Conservation (phyloP, 1,140 invertebrate genomes). For the Pinna nobilis region DNA sequence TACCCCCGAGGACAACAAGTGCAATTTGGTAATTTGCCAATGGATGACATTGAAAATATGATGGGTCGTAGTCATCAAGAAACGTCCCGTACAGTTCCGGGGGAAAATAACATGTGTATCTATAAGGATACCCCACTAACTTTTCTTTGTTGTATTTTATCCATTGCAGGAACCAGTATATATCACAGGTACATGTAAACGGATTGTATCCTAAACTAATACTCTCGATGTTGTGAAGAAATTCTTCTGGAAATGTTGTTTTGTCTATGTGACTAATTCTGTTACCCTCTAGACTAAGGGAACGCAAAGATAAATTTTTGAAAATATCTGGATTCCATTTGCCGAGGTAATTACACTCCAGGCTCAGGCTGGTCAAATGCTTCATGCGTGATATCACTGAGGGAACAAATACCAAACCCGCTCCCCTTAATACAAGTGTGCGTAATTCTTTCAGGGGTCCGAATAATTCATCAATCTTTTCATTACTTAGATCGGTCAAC, state of each 20-base stretch:
- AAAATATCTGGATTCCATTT: background rate
- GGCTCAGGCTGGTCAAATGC: background rate
- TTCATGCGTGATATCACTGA: background rate
- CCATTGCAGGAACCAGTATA: slow-evolving; percentile 23
- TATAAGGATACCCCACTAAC: background rate
- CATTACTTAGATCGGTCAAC: background rate
- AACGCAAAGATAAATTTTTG: background rate
- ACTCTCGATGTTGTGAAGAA: background rate
- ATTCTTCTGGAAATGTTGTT: background rate
- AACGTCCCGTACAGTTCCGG: background rate
- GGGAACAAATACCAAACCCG: background rate
- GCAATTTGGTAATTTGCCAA: background rate
- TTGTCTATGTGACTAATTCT: slow-evolving; percentile 10
- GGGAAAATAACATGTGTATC: slow-evolving; percentile 7
- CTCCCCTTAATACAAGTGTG: background rate
- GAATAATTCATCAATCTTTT: background rate
- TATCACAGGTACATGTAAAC: slow-evolving; percentile 14
- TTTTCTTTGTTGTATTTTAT: background rate
- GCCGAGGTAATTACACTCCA: background rate
- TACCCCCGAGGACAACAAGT: background rate
- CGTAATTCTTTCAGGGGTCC: background rate
- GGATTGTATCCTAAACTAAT: slow-evolving; percentile 6
- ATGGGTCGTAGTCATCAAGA: background rate
- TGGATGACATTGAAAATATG: slow-evolving; percentile 8
- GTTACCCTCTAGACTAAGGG: no score